These are phyloP conservation scores for Elachura formosa DNA, from an alignment of 2,113 vertebrate species.

Conservation along the genomic window DNA sequence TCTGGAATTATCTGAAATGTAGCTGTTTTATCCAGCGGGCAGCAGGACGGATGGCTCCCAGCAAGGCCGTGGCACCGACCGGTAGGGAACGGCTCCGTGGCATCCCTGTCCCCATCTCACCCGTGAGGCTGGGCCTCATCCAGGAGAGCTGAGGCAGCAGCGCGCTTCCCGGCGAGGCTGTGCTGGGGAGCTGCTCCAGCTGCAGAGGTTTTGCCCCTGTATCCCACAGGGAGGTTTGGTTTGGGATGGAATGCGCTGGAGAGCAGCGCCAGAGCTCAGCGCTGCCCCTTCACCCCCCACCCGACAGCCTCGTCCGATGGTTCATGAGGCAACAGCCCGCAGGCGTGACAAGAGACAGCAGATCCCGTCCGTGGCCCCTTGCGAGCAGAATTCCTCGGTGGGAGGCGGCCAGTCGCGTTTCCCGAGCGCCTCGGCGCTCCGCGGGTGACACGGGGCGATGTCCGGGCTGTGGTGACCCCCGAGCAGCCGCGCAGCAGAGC, in stretches of 20 bases:
- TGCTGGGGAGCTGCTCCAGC: background rate
- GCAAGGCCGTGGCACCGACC: background rate
- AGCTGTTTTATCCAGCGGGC: constrained; percentile 39
- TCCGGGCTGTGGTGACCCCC: background rate
- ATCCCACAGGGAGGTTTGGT: fast-evolving
- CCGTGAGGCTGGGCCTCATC: fast-evolving
- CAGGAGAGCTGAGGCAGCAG: constrained; percentile 8
- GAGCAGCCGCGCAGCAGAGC: background rate
- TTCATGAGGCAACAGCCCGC: background rate
- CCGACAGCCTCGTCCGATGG: fast-evolving
- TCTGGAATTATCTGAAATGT: constrained; percentile 68
- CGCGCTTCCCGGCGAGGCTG: fast-evolving
- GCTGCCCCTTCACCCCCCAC: background rate
- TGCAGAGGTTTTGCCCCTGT: fast-evolving
- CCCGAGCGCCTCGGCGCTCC: fast-evolving
- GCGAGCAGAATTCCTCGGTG: background rate
- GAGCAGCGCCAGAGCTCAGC: background rate
- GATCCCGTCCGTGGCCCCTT: background rate
- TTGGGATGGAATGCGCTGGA: fast-evolving
- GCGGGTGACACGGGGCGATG: background rate
- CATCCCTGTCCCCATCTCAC: background rate
- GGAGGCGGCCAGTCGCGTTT: constrained; percentile 5
- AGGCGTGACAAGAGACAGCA: background rate
- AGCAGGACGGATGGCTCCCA: background rate
- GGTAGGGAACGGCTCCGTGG: background rate